These are phyloP conservation scores for Lingula anatina DNA, from an alignment of 2,888 invertebrate species.

Conservation along the genomic window DNA sequence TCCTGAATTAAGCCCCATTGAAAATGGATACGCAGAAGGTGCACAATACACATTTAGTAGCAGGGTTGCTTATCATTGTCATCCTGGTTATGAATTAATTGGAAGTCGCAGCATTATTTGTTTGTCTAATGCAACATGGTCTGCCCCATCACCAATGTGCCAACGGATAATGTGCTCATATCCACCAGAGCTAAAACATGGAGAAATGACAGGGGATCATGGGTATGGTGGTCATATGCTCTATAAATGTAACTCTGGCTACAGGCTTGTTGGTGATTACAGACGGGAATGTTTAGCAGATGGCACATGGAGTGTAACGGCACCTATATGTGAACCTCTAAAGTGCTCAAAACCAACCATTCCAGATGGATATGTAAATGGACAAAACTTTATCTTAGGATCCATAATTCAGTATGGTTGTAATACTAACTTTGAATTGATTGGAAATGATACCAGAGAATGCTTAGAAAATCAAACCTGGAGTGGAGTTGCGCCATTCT, in stretches of 20 bases:
- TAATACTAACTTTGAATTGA: conserved; percentile 19
- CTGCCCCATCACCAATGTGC: no score
- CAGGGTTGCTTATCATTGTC: conserved; percentile 16
- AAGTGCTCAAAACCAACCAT: conserved; percentile 5
- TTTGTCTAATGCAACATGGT: no score
- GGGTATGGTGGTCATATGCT: no score
- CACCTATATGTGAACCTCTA: conserved; percentile 13
- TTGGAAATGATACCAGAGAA: conserved; percentile 13
- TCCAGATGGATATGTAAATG: background rate
- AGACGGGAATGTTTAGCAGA: conserved; percentile 28
- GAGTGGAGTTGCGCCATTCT: conserved; percentile 35
- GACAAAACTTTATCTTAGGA: conserved; percentile 1
- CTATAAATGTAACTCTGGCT: conserved; percentile 38
- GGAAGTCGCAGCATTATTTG: no score
- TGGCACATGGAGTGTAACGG: conserved; percentile 26
- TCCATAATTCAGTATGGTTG: conserved; percentile 20
- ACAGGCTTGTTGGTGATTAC: conserved; percentile 23
- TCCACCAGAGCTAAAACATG: no score
- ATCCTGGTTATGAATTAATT: no score
- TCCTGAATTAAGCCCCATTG: conserved; percentile 23
- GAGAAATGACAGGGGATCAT: no score
- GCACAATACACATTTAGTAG: conserved; percentile 16
- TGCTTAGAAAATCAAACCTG: conserved; percentile 43
- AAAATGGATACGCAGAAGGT: conserved; percentile 17
- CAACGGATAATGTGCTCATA: no score